phyloP scores from a whole-genome alignment of 1,140 invertebrate genomes.

The Lithobius niger region DNA sequence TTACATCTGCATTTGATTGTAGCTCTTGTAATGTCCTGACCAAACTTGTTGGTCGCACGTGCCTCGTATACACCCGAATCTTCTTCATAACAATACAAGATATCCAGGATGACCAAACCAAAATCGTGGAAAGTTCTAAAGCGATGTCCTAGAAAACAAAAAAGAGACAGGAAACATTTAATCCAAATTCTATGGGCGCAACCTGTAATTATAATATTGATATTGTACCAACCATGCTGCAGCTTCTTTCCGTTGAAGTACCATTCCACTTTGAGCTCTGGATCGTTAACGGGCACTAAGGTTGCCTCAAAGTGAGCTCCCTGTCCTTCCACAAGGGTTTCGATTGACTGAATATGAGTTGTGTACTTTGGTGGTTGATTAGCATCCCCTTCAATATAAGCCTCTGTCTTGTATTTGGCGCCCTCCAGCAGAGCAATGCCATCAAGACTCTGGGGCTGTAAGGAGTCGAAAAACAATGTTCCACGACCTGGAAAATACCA shows the following conservation, averaged over 20 bases:
- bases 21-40: slow-evolving; percentile 74
- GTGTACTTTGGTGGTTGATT: slow-evolving; percentile 74
- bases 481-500: slow-evolving; percentile 37
- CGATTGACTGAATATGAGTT: slow-evolving; percentile 68
- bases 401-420: slow-evolving; percentile 37
- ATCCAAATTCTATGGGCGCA: neutral
- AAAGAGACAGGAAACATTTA: slow-evolving; percentile 5
- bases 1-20: slow-evolving; percentile 62
- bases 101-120: slow-evolving; percentile 87
- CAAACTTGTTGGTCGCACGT: slow-evolving; percentile 78
- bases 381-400: slow-evolving; percentile 39
- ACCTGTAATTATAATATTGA: neutral
- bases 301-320: slow-evolving; percentile 83
- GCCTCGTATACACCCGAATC: slow-evolving; percentile 90
- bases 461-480: slow-evolving; percentile 79
- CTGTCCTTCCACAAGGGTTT: slow-evolving; percentile 75
- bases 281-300: slow-evolving; percentile 78
- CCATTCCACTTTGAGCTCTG: slow-evolving; percentile 87
- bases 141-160: slow-evolving; percentile 61
- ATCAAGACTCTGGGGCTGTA: slow-evolving; percentile 86
- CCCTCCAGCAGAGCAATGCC: slow-evolving; percentile 75
- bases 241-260: slow-evolving; percentile 86
- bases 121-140: slow-evolving; percentile 96
- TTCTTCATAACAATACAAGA: slow-evolving; percentile 92
- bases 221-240: slow-evolving; percentile 28